A percentile compares a stretch with the other conserved stretches of the same genome.
phyloP scores from a whole-genome alignment of 2,113 vertebrate genomes.

The human region GRCh38 chr3:162042001-162042500 shows the following conservation, averaged over 20 bases:
- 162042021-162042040: conserved; percentile 7
- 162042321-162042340: background rate
- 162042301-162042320: background rate
- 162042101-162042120: background rate
- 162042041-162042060: background rate
- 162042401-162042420: background rate
- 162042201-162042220: background rate
- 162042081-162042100: background rate
- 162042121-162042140: background rate
- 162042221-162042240: background rate
- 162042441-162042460: background rate
- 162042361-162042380: background rate
- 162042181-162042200: conserved; percentile 23
- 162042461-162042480: background rate
- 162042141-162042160: background rate
- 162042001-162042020: conserved; percentile 35
- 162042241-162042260: background rate
- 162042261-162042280: background rate
- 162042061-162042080: conserved; percentile 48
- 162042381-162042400: background rate
- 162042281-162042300: background rate
- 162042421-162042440: background rate
- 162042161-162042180: background rate
- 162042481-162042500: background rate
- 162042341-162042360: background rate